phyloP scores from a whole-genome alignment of 1,140 invertebrate genomes.

The Anagrus nilaparvatae region DNA sequence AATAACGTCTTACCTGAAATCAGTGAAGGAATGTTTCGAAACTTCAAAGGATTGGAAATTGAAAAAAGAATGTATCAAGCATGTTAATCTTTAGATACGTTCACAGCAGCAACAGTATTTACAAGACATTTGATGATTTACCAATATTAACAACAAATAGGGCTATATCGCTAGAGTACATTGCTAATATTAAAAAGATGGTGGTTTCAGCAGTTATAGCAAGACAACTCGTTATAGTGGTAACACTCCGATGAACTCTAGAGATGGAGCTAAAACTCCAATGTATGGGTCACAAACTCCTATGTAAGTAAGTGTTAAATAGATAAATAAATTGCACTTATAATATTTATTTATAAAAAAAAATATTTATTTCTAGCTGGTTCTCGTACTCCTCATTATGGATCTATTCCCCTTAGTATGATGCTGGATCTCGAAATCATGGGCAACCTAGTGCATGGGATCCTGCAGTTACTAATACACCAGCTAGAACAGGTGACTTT shows the following conservation, averaged over 20 bases:
- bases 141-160: too few species aligned
- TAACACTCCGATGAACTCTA: conserved; percentile 74
- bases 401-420: conserved; percentile 82
- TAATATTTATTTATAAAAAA: not conserved
- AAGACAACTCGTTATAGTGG: conserved; percentile 78
- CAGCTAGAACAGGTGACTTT: conserved; percentile 65
- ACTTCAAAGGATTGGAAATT: too few species aligned
- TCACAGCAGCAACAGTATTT: too few species aligned
- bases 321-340: not conserved
- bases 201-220: conserved; percentile 65
- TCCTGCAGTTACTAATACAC: conserved; percentile 75
- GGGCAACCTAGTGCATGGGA: conserved; percentile 82
- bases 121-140: too few species aligned
- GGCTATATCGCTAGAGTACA: conserved; percentile 78
- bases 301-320: conserved; percentile 45
- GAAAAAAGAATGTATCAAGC: too few species aligned
- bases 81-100: too few species aligned
- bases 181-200: conserved; percentile 65
- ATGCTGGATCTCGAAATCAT: conserved; percentile 78
- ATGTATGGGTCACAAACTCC: conserved; percentile 82
- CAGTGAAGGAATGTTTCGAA: too few species aligned
- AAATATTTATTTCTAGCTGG: conserved; percentile 43
- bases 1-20: too few species aligned
- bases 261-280: conserved; percentile 70
- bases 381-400: conserved; percentile 85